These are phyloP conservation scores for Gymnopithys bicolor DNA, from an alignment of 2,797 vertebrate species.

Conservation along the genomic window DNA sequence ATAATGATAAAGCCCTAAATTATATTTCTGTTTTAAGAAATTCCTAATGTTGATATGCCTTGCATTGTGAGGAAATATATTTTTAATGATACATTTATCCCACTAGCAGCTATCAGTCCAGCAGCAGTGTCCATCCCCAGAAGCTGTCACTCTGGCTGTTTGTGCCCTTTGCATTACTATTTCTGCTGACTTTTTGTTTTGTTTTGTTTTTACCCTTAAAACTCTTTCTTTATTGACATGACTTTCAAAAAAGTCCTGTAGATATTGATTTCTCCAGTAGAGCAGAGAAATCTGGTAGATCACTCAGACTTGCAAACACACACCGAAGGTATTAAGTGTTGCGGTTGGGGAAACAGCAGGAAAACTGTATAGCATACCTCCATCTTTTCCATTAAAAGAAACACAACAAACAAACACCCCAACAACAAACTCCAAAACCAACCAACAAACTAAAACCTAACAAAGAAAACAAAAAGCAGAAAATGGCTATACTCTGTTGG, in stretches of 20 bases:
- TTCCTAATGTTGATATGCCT: not conserved
- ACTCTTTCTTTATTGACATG: not conserved
- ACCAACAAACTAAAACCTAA: not conserved
- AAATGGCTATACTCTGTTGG: not conserved
- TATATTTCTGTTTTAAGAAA: not conserved
- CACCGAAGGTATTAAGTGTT: not conserved
- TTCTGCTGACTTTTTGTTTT: not conserved
- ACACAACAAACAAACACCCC: not conserved
- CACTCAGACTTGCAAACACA: not conserved
- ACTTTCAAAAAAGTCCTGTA: not conserved
- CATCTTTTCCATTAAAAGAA: not conserved
- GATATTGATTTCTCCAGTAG: not conserved
- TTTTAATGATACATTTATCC: not conserved
- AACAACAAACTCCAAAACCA: not conserved
- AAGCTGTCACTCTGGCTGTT: not conserved
- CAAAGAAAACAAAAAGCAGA: rapidly evolving
- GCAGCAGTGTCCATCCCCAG: not conserved
- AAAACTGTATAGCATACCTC: not conserved
- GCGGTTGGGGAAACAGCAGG: not conserved
- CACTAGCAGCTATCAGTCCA: not conserved
- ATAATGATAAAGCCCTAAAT: not conserved
- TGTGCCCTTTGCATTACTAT: not conserved
- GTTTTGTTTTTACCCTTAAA: not conserved
- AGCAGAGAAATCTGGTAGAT: not conserved
- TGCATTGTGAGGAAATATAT: not conserved